These are phyloP conservation scores for Calonectris borealis DNA, from an alignment of 2,113 vertebrate species.

Conservation along the genomic window DNA sequence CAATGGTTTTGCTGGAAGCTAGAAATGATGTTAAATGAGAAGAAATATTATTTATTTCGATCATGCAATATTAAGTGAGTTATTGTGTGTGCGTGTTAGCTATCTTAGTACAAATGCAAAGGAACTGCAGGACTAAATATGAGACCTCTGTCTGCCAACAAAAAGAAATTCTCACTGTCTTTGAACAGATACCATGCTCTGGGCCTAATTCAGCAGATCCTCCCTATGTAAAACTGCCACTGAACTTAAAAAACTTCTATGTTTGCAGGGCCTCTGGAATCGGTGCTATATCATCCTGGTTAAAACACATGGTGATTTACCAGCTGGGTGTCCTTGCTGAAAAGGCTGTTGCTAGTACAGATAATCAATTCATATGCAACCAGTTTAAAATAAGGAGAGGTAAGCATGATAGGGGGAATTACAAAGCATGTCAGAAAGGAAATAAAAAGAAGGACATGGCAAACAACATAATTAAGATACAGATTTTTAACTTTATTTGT, in stretches of 20 bases:
- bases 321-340: background rate
- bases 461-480: background rate
- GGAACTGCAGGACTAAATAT: background rate
- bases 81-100: background rate
- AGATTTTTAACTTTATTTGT: background rate
- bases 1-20: background rate
- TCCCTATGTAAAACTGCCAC: background rate
- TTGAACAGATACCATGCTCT: background rate
- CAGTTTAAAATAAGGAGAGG: background rate
- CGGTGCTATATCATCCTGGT: background rate
- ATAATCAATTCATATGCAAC: background rate
- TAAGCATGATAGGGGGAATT: background rate
- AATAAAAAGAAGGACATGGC: background rate
- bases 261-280: background rate
- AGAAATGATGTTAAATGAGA: background rate
- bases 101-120: background rate
- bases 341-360: background rate
- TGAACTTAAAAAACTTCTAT: background rate
- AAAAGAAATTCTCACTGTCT: background rate
- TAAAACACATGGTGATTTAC: background rate
- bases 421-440: background rate
- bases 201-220: background rate
- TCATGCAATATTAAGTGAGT: background rate
- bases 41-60: background rate
- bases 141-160: background rate